Evolutionary conservation across 2,888 invertebrate genomes (phyloP), one percentile per base, ranked within the genome.

Genomic region (Meteorus colon): DNA sequence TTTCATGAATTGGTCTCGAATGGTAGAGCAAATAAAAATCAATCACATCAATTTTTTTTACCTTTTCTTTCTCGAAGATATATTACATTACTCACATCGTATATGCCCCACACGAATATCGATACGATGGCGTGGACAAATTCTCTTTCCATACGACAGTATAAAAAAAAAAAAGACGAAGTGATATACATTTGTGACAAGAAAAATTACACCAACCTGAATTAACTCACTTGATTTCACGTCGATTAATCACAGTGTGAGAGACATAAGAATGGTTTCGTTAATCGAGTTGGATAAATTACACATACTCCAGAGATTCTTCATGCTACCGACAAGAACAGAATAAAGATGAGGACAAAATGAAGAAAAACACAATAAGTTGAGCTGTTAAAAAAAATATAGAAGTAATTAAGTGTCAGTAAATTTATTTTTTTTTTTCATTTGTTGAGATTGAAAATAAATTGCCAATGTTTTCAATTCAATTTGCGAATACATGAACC

Each of bases 221-320:
- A 55, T 55, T 55, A 19, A 8, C 19, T 10, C 55, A 55, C 19
- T 24, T 10, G n/a, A 55, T 19, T 55, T 55, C 8, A 19, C 19
- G 19, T 19, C 19, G 24, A 55, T 55, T 55, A 19, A 55, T 55
- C 55, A 55, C n/a, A n/a, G 16, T n/a, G 41, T 48, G 48, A 48
- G n/a, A 6, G 5, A 48, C 48, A 48, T 48, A 16, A 48, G 48
- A 48, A 48, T 48, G 2, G 48, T 48, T 48, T 48, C 4, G 5
- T 16, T 48, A 48, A 48, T 48, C 16, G 48, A 48, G 48, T 48
- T 48, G 48, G n/a, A 48, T 48, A 48, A 48, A 48, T 48, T 48
- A n/a, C 48, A 48, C 48, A 48, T 48, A 48, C 14, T n/a, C 14
- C 48, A n/a, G n/a, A 48, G n/a, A 48, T 48, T 48, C 48, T 48